Evolutionary conservation across 2,888 invertebrate genomes (phyloP).

Genomic region (Esperia sulphurella): DNA sequence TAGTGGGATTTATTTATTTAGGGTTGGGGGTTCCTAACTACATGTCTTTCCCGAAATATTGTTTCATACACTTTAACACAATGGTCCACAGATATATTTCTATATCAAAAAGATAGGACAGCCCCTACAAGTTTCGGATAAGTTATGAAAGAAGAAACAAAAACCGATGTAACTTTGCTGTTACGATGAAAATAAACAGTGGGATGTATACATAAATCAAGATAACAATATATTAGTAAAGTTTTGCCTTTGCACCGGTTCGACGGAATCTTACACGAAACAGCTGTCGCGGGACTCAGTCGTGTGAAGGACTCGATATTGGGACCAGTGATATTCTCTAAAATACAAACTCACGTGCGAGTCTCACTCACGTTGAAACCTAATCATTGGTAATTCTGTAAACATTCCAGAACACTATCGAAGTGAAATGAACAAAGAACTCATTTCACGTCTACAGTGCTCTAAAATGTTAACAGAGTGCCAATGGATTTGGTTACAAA

Average conservation of each 20-base stretch:
- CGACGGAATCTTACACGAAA: conserved; percentile 12
- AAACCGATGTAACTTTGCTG: conserved; percentile 3
- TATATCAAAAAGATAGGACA: neutral
- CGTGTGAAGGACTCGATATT: neutral
- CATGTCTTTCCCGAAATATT: too few relatives aligned
- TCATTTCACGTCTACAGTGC: too few relatives aligned
- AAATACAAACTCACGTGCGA: too few relatives aligned
- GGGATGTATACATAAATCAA: conserved; percentile 22
- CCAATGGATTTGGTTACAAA: too few relatives aligned
- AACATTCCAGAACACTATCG: too few relatives aligned
- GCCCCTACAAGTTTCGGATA: neutral
- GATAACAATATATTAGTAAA: conserved; percentile 24
- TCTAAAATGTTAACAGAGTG: too few relatives aligned
- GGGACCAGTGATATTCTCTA: neutral
- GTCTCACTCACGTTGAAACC: too few relatives aligned
- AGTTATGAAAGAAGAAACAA: conserved; percentile 1
- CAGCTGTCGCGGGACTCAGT: conserved; percentile 1
- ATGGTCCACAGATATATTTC: neutral
- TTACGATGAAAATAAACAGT: conserved; percentile 11
- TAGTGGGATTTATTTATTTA: too few relatives aligned
- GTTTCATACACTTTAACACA: too few relatives aligned
- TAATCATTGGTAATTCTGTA: too few relatives aligned
- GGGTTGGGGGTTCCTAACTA: too few relatives aligned
- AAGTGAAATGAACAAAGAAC: too few relatives aligned
- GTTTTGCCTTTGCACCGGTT: conserved; percentile 13